These are phyloP conservation scores for Choloepus hoffmanni DNA, from an alignment of 2,113 vertebrate species.

Conservation along the genomic window DNA sequence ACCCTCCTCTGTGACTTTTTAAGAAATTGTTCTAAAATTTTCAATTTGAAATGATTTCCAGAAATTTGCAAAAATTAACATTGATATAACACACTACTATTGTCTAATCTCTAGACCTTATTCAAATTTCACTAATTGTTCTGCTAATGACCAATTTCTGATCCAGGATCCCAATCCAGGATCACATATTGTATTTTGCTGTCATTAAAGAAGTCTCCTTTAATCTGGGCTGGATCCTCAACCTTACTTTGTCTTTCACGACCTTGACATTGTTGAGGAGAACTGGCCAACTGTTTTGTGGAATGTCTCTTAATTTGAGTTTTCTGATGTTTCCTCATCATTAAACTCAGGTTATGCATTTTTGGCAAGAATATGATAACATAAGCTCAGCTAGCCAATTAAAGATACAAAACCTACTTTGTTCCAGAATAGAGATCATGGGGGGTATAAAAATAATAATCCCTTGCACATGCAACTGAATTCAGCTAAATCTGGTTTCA, in stretches of 20 bases:
- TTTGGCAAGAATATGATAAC: constrained; percentile 11
- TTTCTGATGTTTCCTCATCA: constrained; percentile 5
- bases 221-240: background rate
- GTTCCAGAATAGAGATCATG: background rate
- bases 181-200: background rate
- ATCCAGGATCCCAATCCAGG: background rate
- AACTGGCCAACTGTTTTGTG: background rate
- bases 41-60: constrained; percentile 35
- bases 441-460: constrained; percentile 13
- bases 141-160: background rate
- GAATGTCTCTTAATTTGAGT: background rate
- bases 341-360: constrained; percentile 30
- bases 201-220: background rate
- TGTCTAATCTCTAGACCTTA: background rate
- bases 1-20: background rate
- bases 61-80: background rate
- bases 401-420: constrained; percentile 36
- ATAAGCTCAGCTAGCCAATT: background rate
- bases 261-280: background rate
- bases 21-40: background rate
- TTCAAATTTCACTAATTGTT: background rate
- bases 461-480: background rate
- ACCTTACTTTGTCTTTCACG: background rate
- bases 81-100: background rate
- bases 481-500: background rate